Evolutionary conservation across 2,113 vertebrate genomes (phyloP).

Genomic region (Gambusia affinis): DNA sequence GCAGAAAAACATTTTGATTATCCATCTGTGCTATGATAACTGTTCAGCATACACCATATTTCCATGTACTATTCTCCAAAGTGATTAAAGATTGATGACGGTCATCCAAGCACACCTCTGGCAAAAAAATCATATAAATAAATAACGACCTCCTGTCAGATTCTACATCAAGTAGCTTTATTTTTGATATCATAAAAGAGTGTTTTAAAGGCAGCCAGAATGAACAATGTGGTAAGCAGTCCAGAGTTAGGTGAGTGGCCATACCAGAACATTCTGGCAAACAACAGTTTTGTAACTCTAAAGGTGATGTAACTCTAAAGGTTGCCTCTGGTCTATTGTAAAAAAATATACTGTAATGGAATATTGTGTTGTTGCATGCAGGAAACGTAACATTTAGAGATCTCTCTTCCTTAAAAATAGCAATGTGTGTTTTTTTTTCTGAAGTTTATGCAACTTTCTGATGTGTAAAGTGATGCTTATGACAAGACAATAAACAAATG

Average conservation of each 20-base stretch:
- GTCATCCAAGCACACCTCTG: conserved; percentile 57
- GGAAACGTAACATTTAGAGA: conserved; percentile 25
- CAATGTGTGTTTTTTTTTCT: not conserved
- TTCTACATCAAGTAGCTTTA: conserved; percentile 20
- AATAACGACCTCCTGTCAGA: conserved; percentile 13
- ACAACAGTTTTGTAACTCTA: conserved; percentile 21
- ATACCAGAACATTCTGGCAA: conserved; percentile 28
- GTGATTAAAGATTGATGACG: conserved; percentile 40
- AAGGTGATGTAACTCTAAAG: conserved; percentile 21
- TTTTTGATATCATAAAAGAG: conserved; percentile 23
- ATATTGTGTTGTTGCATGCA: conserved; percentile 14
- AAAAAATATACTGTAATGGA: conserved; percentile 27
- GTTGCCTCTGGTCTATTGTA: conserved; percentile 22
- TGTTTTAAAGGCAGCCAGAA: conserved; percentile 35
- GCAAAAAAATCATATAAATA: conserved; percentile 40
- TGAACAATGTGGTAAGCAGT: conserved; percentile 11
- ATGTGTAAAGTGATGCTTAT: conserved; percentile 41
- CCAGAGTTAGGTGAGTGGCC: conserved; percentile 23
- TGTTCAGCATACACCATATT: conserved; percentile 64
- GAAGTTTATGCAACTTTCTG: conserved; percentile 7
- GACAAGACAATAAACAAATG: conserved; percentile 65
- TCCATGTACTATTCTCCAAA: conserved; percentile 40
- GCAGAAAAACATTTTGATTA: conserved; percentile 37
- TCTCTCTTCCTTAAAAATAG: conserved; percentile 14
- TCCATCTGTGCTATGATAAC: conserved; percentile 38